Conservation (phyloP, 2,888 invertebrate genomes). For the Pseudococcus viburni region DNA sequence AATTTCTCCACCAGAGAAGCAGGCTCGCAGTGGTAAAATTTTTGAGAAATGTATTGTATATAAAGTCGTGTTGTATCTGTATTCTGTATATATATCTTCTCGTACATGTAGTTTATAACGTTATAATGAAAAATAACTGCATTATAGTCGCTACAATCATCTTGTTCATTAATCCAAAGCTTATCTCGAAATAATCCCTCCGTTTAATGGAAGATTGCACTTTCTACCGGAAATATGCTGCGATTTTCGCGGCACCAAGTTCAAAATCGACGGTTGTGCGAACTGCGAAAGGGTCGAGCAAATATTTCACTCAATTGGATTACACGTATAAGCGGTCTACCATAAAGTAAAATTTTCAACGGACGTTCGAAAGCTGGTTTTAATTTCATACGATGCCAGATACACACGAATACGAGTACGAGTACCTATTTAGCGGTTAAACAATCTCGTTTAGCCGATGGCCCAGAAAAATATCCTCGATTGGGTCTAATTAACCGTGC, state of each 20-base stretch:
- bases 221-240: conserved; percentile 33
- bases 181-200: conserved; percentile 32
- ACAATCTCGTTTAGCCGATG: conserved; percentile 17
- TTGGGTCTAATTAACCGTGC: conserved; percentile 25
- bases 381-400: conserved; percentile 16
- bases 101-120: background rate
- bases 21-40: background rate
- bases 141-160: conserved; percentile 40
- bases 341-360: conserved; percentile 36
- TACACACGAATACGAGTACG: background rate
- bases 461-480: conserved; percentile 26
- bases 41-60: background rate
- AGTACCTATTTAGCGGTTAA: conserved; percentile 25
- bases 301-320: conserved; percentile 52
- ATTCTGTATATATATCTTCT: background rate
- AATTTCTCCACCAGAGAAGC: background rate
- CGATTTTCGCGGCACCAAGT: conserved; percentile 46
- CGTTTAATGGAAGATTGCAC: conserved; percentile 44
- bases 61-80: background rate
- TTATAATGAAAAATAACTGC: conserved; percentile 51
- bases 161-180: conserved; percentile 50
- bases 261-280: conserved; percentile 40
- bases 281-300: conserved; percentile 47
- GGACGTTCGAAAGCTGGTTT: conserved; percentile 17
- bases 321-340: conserved; percentile 44